Conservation (phyloP, 2,113 vertebrate genomes). For the Zingel zingel region DNA sequence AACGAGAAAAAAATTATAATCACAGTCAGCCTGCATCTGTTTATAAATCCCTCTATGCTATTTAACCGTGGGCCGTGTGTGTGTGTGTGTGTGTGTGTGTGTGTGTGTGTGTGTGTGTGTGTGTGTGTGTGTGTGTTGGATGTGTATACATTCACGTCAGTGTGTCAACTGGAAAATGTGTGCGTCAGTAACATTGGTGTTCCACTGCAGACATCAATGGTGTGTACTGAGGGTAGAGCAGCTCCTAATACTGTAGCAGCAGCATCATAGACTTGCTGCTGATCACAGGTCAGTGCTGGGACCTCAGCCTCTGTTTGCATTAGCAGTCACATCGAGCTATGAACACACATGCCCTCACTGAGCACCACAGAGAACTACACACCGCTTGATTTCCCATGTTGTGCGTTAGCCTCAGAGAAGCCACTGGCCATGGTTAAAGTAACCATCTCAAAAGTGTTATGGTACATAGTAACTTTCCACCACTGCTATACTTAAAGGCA, state of each 20-base stretch:
- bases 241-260: neutral
- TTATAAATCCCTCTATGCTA: neutral
- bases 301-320: slow-evolving; percentile 7
- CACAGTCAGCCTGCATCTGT: neutral
- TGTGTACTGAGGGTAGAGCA: neutral
- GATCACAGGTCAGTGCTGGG: neutral
- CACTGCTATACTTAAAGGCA: neutral
- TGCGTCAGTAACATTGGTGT: slow-evolving; percentile 18
- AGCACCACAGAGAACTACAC: neutral
- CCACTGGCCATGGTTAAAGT: too few species aligned
- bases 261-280: neutral
- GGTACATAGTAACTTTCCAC: neutral
- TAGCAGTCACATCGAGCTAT: neutral
- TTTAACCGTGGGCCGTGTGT: neutral
- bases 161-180: slow-evolving; percentile 15
- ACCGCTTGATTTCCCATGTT: neutral
- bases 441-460: too few species aligned
- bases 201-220: slow-evolving; percentile 21
- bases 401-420: too few species aligned
- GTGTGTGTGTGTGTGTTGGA: neutral
- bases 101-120: too few species aligned
- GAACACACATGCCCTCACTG: neutral
- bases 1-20: neutral
- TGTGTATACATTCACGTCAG: neutral
- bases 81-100: too few species aligned